Percentiles rank a stretch among this genome's conserved stretches.
These are phyloP conservation scores for Tribolium freemani DNA, from an alignment of 2,888 invertebrate species.

Conservation along the genomic window DNA sequence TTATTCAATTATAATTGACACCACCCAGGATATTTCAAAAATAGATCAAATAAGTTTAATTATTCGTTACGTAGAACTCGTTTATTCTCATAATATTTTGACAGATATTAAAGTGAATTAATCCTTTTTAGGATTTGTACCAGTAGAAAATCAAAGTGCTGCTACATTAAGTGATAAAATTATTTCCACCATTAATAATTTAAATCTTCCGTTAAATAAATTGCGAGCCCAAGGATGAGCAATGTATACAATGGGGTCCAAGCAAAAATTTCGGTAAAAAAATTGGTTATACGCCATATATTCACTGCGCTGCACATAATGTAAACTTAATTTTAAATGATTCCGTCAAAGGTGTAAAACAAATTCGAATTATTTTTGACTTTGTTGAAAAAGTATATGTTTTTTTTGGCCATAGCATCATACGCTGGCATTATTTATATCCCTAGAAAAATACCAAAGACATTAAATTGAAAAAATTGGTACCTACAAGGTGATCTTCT, in stretches of 20 bases:
- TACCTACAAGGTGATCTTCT: no score
- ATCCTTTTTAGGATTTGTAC: not conserved
- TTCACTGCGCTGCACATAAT: conserved; percentile 42
- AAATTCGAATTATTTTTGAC: conserved; percentile 33
- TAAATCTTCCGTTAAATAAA: conserved; percentile 15
- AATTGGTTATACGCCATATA: conserved; percentile 26
- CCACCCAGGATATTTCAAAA: conserved; percentile 10
- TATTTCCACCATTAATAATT: not conserved
- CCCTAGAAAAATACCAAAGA: no score
- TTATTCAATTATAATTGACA: conserved; percentile 16
- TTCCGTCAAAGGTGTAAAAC: conserved; percentile 5
- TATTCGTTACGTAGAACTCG: not conserved
- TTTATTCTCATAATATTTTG: not conserved
- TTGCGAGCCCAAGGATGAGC: conserved; percentile 31
- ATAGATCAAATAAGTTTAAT: conserved; percentile 15
- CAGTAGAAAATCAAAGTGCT: not conserved
- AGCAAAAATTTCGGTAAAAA: conserved; percentile 22
- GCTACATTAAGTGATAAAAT: conserved; percentile 2
- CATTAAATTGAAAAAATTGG: no score
- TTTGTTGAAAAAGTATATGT: no score
- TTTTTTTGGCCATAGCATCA: no score
- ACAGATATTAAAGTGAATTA: not conserved
- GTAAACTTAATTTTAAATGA: conserved; percentile 40
- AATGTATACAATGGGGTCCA: conserved; percentile 37
- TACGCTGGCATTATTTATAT: no score